phyloP scores from a whole-genome alignment of 2,113 vertebrate species.

The Triplophysa tibetana region DNA sequence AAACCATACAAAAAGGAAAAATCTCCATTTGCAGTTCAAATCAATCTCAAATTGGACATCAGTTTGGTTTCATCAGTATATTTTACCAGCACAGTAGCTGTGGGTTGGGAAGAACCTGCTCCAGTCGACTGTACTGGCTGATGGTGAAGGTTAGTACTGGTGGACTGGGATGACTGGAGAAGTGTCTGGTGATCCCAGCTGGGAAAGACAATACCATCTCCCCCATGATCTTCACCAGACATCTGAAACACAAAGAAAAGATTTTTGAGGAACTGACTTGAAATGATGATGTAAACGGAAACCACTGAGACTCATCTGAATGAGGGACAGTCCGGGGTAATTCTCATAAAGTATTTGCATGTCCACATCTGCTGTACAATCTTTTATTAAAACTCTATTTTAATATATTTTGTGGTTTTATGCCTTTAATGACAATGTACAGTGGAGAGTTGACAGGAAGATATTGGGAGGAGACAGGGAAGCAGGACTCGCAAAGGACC shows the following conservation, averaged over 20 bases:
- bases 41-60: too few relatives aligned
- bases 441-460: too few relatives aligned
- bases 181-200: slow-evolving; percentile 94
- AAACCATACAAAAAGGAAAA: background rate
- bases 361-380: too few relatives aligned
- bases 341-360: too few relatives aligned
- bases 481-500: too few relatives aligned
- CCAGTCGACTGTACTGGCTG: slow-evolving; percentile 88
- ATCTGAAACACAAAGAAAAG: slow-evolving; percentile 71
- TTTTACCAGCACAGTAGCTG: slow-evolving; percentile 96
- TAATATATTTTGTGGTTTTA: too few relatives aligned
- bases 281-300: background rate
- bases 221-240: slow-evolving; percentile 94
- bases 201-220: slow-evolving; percentile 98
- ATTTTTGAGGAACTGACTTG: too few relatives aligned
- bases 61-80: background rate
- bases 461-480: too few relatives aligned
- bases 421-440: too few relatives aligned
- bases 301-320: too few relatives aligned
- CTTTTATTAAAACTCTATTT: too few relatives aligned
- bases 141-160: slow-evolving; percentile 91
- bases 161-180: slow-evolving; percentile 88
- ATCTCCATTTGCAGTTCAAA: background rate
- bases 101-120: slow-evolving; percentile 96
- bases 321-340: too few relatives aligned